Evolutionary conservation across 2,888 invertebrate species (phyloP).

Genomic region (Oxyteleia sp.): DNA sequence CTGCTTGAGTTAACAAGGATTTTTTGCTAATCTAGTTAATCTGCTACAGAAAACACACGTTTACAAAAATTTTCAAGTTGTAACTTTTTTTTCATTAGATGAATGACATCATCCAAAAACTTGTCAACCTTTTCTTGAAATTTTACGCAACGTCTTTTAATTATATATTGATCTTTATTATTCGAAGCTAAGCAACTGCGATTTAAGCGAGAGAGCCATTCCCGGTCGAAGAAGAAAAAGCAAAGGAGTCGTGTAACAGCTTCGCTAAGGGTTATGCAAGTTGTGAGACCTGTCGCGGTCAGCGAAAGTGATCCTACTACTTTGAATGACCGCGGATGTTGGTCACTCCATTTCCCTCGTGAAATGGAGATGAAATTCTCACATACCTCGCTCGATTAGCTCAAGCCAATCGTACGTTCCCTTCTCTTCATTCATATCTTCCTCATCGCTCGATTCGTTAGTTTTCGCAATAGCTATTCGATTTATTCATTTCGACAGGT

Average conservation of each 20-base stretch:
- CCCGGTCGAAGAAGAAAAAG: constrained; percentile 69
- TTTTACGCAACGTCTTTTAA: constrained; percentile 26
- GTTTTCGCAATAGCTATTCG: constrained; percentile 41
- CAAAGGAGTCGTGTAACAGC: constrained; percentile 68
- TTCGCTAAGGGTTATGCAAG: constrained; percentile 72
- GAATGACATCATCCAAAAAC: no score
- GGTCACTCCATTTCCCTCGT: constrained; percentile 68
- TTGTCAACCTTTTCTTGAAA: no score
- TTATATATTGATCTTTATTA: constrained; percentile 54
- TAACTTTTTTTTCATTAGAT: no score
- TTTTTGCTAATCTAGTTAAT: no score
- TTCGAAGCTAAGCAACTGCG: constrained; percentile 34
- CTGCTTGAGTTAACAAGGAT: no score
- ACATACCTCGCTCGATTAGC: constrained; percentile 34
- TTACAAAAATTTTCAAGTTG: no score
- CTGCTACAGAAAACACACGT: no score
- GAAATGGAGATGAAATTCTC: constrained; percentile 70
- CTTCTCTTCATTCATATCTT: constrained; percentile 55
- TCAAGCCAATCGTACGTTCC: constrained; percentile 30
- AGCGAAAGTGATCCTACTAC: constrained; percentile 74
- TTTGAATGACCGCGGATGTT: constrained; percentile 74
- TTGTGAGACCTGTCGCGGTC: constrained; percentile 69
- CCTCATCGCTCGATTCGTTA: constrained; percentile 41
- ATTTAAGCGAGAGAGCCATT: constrained; percentile 50
- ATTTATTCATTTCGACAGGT: constrained; percentile 18